Base-by-base conservation (phyloP, 2,888 invertebrate genomes). In the Gymnocheta viridis region DNA sequence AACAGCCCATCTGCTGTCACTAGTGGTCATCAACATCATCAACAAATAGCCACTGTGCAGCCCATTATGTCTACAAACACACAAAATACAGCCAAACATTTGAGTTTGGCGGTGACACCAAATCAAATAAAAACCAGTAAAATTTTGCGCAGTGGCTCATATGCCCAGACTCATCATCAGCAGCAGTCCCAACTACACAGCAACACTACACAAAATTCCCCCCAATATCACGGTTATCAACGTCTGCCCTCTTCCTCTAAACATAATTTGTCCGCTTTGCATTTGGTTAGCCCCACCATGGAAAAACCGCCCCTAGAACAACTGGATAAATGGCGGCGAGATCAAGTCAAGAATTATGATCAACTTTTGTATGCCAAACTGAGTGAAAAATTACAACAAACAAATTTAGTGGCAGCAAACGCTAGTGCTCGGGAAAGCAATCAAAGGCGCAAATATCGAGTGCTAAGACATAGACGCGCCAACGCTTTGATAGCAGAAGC, bases 271-370 rank as follows among this genome's bases (percentile, higher is more conserved):
- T 86, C 89, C 6, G 81, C 89, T 6, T 74, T 90, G 49, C 89
- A 88, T 85, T 86, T 89, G 22, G 78, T 89, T 2, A 88, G 89
- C 86, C 89, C 89, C 19, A 88, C 87, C 58, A 69, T 88, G 38
- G 89, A 89, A 19, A 89, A 88, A 79, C 85, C 89, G 12, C 86
- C 89, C 4, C 88, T 90, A 70, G 91, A 91, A n/a, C 91, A 92
- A 80, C 93, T 94, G 19, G 93, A 94, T 51, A 93, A 93, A 86
- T 94, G 94, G 93, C 84, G 80, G 17, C 84, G 85, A 10, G 70
- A 85, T 32, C 90, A 90, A 47, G 89, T 89, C 27, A 91, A 91
- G 77, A 91, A 91, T 86, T 91, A 90, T 77, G 92, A 92, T 84
- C 91, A 91, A 86, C 88, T 91, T 49, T 86, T 92, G 79, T 91